Conservation (phyloP, 1,140 invertebrate species). For the Cyrtorhinus lividipennis region DNA sequence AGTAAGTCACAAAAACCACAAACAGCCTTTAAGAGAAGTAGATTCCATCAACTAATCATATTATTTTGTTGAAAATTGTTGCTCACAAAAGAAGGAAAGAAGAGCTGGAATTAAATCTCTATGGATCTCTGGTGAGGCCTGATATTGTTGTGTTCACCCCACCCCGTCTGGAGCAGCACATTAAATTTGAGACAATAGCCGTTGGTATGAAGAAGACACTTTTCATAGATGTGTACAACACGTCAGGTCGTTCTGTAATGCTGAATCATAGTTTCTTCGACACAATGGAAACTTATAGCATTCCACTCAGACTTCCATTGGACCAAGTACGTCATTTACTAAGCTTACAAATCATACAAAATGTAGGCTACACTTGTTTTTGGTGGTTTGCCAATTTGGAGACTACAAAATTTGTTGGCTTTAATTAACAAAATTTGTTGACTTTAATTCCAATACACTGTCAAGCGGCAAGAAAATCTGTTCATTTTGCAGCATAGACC, state of each 20-base stretch:
- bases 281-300: not conserved
- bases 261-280: constrained; percentile 6
- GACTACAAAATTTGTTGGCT: no score
- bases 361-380: not conserved
- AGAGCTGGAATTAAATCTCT: constrained; percentile 5
- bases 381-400: not conserved
- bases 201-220: not conserved
- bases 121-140: not conserved
- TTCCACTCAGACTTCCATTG: not conserved
- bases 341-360: not conserved
- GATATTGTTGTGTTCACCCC: not conserved
- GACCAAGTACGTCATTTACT: not conserved
- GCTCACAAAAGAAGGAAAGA: constrained; percentile 3
- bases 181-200: constrained; percentile 2
- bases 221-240: not conserved
- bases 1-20: not conserved
- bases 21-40: no score
- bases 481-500: not conserved
- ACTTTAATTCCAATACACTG: no score
- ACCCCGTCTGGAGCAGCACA: not conserved
- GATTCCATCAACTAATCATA: no score
- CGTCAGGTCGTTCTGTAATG: not conserved
- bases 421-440: no score
- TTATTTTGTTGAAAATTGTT: no score
- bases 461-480: no score